Base-by-base conservation (phyloP, 2,888 invertebrate genomes). In the Melinaea menophilus region DNA sequence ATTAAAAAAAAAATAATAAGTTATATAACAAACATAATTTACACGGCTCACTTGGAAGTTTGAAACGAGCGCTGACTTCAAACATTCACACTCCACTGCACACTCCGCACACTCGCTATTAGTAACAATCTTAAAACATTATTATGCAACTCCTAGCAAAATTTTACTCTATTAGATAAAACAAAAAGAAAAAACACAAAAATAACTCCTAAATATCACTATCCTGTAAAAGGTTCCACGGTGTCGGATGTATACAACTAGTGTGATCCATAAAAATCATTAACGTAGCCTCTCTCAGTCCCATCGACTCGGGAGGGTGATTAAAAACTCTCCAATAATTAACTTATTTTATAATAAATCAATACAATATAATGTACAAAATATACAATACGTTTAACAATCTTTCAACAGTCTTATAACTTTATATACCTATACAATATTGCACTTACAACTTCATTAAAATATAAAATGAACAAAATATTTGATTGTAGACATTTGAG, bases 371-470 rank as follows among this genome's bases (percentile, higher is more conserved):
- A 88, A 88, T 87, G 85, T 88, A 90, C 88, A 89, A 86, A 84
- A 88, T 87, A 87, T 88, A 87, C 88, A 89, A 86, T 84, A 85
- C 67, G 69, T 77, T 81, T 83, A 88, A 88, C 86, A 88, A 88
- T 86, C 81, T 85, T 86, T 87, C 84, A 90, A 90, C 90, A 90
- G 90, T 90, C 90, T 89, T 88, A 88, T 88, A 89, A 79, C 82
- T 85, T 88, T 86, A 85, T 80, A 81, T 82, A 82, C 79, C 84
- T 86, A 86, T 86, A 86, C 82, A 86, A 79, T 90, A 90, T 90
- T 90, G 90, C 90, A 90, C 90, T 76, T 75, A 74, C 72, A 73
- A 74, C 69, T 76, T 74, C 74, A 72, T 71, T 68, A 60, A 70
- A 73, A 65, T 67, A 64, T 59, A 61, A 63, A 48, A 45, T 62